These are phyloP conservation scores for Dynastes hyllus DNA, from an alignment of 2,888 invertebrate genomes.

Conservation along the genomic window DNA sequence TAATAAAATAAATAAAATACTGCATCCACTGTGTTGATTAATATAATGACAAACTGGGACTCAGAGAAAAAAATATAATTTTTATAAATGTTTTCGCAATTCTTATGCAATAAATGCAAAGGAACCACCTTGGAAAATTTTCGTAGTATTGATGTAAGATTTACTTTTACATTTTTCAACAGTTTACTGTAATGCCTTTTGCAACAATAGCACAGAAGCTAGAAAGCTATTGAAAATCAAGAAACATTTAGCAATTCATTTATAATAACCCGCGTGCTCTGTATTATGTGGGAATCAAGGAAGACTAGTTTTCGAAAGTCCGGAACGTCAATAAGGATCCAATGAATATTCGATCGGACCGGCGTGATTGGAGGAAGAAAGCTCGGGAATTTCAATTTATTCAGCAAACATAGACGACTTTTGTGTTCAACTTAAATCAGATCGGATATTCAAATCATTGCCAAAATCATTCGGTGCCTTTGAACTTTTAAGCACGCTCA, in stretches of 20 bases:
- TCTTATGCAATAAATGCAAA: too few relatives aligned
- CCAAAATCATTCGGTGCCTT: slow-evolving; percentile 53
- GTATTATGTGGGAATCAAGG: not conserved
- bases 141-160: too few relatives aligned
- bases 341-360: slow-evolving; percentile 45
- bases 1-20: too few relatives aligned
- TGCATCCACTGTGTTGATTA: too few relatives aligned
- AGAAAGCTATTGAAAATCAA: slow-evolving; percentile 29
- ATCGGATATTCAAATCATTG: slow-evolving; percentile 49
- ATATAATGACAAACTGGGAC: too few relatives aligned
- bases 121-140: too few relatives aligned
- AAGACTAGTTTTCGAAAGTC: slow-evolving; percentile 27
- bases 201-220: not conserved
- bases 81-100: too few relatives aligned
- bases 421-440: slow-evolving; percentile 43
- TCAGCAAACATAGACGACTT: slow-evolving; percentile 42
- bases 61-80: too few relatives aligned
- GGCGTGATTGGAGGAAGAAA: slow-evolving; percentile 44
- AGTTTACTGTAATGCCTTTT: too few relatives aligned
- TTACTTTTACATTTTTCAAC: too few relatives aligned
- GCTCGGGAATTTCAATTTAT: slow-evolving; percentile 34
- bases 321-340: slow-evolving; percentile 22
- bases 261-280: not conserved
- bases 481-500: slow-evolving; percentile 56
- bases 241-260: slow-evolving; percentile 23